Conservation (phyloP, 2,888 invertebrate species). For the Habroteleia sp. region DNA sequence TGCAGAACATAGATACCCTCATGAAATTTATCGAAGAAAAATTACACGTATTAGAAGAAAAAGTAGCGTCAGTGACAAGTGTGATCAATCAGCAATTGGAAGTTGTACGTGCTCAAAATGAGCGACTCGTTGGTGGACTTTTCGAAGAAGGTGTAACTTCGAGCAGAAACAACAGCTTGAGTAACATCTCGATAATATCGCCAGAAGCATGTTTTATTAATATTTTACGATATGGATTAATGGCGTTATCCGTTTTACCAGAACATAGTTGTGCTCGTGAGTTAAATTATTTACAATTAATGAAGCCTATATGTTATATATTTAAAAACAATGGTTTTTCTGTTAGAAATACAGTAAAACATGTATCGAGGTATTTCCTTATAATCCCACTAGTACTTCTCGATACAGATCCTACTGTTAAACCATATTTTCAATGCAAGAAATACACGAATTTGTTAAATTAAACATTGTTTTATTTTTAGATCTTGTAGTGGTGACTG, state of each 20-base stretch:
- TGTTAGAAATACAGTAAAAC: too few relatives aligned
- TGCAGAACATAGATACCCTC: constrained; percentile 83
- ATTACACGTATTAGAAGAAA: constrained; percentile 84
- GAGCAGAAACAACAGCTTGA: constrained; percentile 78
- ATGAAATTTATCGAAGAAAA: constrained; percentile 83
- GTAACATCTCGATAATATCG: constrained; percentile 83
- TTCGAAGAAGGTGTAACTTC: constrained; percentile 81
- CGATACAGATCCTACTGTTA: too few relatives aligned
- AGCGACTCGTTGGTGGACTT: constrained; percentile 82
- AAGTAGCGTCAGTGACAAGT: constrained; percentile 83
- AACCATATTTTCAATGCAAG: too few relatives aligned
- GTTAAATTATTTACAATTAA: constrained; percentile 71
- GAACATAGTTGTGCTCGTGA: constrained; percentile 88
- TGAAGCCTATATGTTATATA: too few relatives aligned
- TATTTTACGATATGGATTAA: constrained; percentile 88
- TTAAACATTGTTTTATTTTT: constrained; percentile 65
- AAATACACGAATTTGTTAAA: too few relatives aligned
- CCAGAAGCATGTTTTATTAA: constrained; percentile 88
- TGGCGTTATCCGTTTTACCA: constrained; percentile 88
- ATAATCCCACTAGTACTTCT: too few relatives aligned
- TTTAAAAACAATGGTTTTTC: too few relatives aligned
- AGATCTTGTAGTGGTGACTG: constrained; percentile 88
- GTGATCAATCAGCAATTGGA: constrained; percentile 83
- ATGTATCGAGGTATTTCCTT: too few relatives aligned
- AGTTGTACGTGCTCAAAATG: constrained; percentile 82